A percentile compares a stretch with the other conserved stretches of the same genome.
phyloP scores from a whole-genome alignment of 2,888 invertebrate genomes.

The Nephrotoma appendiculata region DNA sequence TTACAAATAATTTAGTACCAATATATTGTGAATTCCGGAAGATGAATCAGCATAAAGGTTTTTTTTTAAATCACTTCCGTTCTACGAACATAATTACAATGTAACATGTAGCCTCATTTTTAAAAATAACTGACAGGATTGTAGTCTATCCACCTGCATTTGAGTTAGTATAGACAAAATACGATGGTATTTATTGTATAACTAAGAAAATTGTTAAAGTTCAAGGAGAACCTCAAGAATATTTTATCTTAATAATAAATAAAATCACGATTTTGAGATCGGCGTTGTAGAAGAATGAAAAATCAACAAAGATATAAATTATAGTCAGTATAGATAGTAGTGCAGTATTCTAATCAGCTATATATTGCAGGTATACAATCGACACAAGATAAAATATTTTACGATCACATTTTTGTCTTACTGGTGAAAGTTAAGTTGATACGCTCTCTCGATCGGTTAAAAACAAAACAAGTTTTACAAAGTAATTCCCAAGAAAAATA shows the following conservation, averaged over 20 bases:
- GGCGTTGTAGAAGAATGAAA: too few relatives aligned
- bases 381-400: too few relatives aligned
- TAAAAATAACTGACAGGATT: neutral
- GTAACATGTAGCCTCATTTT: neutral
- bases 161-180: neutral
- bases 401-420: too few relatives aligned
- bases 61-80: neutral
- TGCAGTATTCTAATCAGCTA: too few relatives aligned
- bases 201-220: neutral
- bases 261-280: neutral
- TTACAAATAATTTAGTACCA: too few relatives aligned
- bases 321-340: too few relatives aligned
- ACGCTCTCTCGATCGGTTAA: too few relatives aligned
- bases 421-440: too few relatives aligned
- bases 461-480: too few relatives aligned
- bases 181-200: neutral
- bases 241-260: neutral
- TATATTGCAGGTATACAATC: too few relatives aligned
- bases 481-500: too few relatives aligned
- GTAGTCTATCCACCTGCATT: neutral
- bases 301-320: too few relatives aligned
- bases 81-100: neutral
- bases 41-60: neutral
- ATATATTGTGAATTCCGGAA: neutral
- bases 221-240: neutral